Percentiles rank a stretch among this genome's conserved stretches.
Conservation (phyloP, 2,113 vertebrate genomes). For the Heptranchias perlo region DNA sequence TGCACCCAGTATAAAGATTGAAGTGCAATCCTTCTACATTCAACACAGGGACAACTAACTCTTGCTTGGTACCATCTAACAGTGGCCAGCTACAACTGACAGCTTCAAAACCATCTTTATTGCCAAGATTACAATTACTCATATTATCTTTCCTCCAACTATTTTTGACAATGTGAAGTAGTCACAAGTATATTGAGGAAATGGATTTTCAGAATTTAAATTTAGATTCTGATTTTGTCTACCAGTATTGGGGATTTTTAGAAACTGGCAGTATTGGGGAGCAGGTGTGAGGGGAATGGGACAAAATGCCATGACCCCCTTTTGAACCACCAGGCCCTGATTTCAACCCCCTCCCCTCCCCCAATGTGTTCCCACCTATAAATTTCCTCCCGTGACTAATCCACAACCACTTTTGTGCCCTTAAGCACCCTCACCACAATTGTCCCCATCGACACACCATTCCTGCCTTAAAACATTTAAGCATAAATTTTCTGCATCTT, state of each 20-base stretch:
- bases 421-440: too few relatives aligned
- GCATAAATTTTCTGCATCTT: neutral
- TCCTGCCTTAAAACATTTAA: neutral
- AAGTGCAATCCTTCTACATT: too few relatives aligned
- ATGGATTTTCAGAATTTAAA: neutral
- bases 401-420: too few relatives aligned
- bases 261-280: too few relatives aligned
- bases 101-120: neutral
- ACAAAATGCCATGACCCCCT: too few relatives aligned
- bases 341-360: too few relatives aligned
- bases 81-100: neutral
- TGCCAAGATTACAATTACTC: neutral
- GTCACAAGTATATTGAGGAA: neutral
- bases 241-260: neutral
- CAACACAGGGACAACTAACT: neutral
- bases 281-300: too few relatives aligned
- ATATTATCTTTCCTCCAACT: neutral
- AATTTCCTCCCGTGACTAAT: too few relatives aligned
- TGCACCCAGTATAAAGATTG: too few relatives aligned
- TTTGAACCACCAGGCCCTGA: too few relatives aligned
- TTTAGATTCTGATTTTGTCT: neutral
- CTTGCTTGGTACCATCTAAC: neutral
- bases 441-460: neutral
- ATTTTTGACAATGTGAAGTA: neutral
- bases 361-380: too few relatives aligned